Evolutionary conservation across 2,888 invertebrate species (phyloP).

Genomic region (Hoplodrina blanda): DNA sequence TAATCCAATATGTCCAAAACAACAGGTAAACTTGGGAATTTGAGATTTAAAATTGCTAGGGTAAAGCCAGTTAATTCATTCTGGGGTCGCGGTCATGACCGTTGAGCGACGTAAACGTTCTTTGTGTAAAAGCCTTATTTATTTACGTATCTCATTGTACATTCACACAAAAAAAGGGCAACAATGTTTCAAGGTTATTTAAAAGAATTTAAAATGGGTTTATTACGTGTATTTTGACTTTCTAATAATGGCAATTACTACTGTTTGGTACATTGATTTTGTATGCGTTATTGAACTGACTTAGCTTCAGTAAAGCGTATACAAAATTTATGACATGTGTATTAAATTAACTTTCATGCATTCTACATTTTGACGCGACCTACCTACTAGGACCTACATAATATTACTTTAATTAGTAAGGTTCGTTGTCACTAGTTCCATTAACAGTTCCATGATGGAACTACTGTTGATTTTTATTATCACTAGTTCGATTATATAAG

Average conservation of each 20-base stretch:
- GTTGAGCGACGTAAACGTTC: constrained; percentile 65
- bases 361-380: constrained; percentile 21
- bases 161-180: constrained; percentile 65
- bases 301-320: neutral
- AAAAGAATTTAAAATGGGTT: constrained; percentile 62
- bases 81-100: constrained; percentile 52
- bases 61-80: constrained; percentile 62
- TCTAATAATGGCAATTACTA: neutral
- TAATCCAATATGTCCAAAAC: constrained; percentile 41
- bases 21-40: constrained; percentile 39
- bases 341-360: neutral
- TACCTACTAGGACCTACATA: too few relatives aligned
- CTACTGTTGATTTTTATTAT: too few relatives aligned
- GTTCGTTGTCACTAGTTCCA: too few relatives aligned
- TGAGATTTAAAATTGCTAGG: constrained; percentile 61
- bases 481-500: too few relatives aligned
- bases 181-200: constrained; percentile 58
- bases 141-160: constrained; percentile 66
- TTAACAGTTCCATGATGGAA: too few relatives aligned
- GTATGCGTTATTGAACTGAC: neutral
- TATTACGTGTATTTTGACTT: constrained; percentile 9
- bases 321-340: neutral
- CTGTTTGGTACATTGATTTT: neutral
- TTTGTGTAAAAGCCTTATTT: constrained; percentile 68
- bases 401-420: too few relatives aligned